Base-by-base conservation (phyloP, 2,888 invertebrate species). In the Rhamnusium bicolor region DNA sequence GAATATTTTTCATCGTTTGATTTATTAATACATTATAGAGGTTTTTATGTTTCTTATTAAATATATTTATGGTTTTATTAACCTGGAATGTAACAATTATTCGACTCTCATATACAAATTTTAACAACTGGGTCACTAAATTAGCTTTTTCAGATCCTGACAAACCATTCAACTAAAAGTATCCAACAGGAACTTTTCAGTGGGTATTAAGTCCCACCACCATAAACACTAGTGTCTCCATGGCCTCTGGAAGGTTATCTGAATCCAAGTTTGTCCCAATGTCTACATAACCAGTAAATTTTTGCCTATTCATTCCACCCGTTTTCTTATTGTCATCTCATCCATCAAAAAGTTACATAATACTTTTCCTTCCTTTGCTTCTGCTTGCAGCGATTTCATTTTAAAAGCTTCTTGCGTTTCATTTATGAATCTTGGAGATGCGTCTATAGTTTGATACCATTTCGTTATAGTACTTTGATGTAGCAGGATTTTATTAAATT, bases 251-350 rank as follows among this genome's bases (percentile, higher is more conserved):
- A 47, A 60, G 27, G 16, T n/a, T 51, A 16, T 51, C 51, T 4
- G 16, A 18, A 51, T 4, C 82, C 82, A 47, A 80, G 69, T 69
- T 83, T 79, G 80, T 1, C 84, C n/a, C n/a, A n/a, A n/a, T n/a
- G n/a, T n/a, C n/a, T n/a, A n/a, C n/a, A n/a, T n/a, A n/a, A n/a
- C n/a, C 84, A 53, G 40, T 49, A 58, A 75, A 79, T 61, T 79
- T 78, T 18, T 51, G 63, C 16, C 80, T 80, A 10, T 75, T 74
- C 77, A 83, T 58, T 82, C n/a, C n/a, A n/a, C n/a, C n/a, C n/a
- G n/a, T n/a, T n/a, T n/a, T n/a, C n/a, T n/a, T n/a, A n/a, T n/a
- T 7, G 80, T 72, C 81, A 84, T 84, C 76, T 84, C 81, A 65
- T 82, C 81, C 6, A 83, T 53, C 3, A 82, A 69, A n/a, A 84